Evolutionary conservation across 2,888 invertebrate genomes (phyloP).

Genomic region (Dicyrtomina minuta): DNA sequence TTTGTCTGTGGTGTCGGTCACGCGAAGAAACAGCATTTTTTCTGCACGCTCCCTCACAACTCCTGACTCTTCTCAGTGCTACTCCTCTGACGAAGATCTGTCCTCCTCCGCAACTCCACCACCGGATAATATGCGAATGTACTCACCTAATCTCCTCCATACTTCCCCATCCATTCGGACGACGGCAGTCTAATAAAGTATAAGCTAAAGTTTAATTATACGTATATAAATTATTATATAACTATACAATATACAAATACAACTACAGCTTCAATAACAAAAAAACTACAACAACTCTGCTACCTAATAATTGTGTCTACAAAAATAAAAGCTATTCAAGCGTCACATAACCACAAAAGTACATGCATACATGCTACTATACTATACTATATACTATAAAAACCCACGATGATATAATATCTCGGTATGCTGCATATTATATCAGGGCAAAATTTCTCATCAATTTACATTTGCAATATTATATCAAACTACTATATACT

Average conservation of each 20-base stretch:
- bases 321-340: too few species aligned
- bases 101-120: slow-evolving; percentile 35
- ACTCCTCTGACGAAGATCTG: slow-evolving; percentile 48
- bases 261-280: too few species aligned
- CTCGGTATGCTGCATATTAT: too few species aligned
- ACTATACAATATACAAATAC: too few species aligned
- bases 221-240: too few species aligned
- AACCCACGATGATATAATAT: too few species aligned
- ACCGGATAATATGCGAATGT: slow-evolving; percentile 17
- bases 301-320: neutral
- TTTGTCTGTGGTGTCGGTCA: slow-evolving; percentile 48
- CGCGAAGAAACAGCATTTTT: slow-evolving; percentile 48
- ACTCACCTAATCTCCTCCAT: slow-evolving; percentile 41
- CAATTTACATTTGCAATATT: too few species aligned
- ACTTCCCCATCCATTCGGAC: slow-evolving; percentile 51
- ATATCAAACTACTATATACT: too few species aligned
- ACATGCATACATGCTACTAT: too few species aligned
- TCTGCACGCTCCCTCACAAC: slow-evolving; percentile 39
- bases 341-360: too few species aligned
- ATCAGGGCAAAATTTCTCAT: too few species aligned
- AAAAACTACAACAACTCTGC: neutral
- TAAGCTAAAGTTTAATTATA: neutral
- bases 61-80: slow-evolving; percentile 47
- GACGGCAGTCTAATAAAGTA: slow-evolving; percentile 45
- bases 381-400: too few species aligned